phyloP scores from a whole-genome alignment of 2,888 invertebrate species.

The Drosophila robusta region DNA sequence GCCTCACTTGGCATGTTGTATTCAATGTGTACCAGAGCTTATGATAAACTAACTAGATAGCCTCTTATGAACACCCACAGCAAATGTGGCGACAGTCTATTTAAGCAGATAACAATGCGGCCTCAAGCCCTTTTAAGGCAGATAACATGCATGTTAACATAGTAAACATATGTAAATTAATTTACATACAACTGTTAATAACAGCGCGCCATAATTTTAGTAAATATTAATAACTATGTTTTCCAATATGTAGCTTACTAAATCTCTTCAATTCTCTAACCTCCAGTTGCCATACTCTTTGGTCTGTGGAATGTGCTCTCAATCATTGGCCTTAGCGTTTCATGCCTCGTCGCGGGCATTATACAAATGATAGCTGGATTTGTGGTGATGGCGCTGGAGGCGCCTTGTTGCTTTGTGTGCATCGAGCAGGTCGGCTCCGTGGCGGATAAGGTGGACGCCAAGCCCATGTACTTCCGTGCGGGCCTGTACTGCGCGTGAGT shows the following conservation, averaged over 20 bases:
- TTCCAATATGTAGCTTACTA: neutral
- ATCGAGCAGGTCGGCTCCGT: slow-evolving; percentile 96
- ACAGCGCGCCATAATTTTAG: neutral
- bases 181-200: neutral
- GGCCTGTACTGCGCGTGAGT: slow-evolving; percentile 93
- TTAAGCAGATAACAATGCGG: slow-evolving; percentile 3
- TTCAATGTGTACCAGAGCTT: neutral
- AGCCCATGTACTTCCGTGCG: slow-evolving; percentile 96
- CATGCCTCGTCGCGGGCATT: slow-evolving; percentile 91
- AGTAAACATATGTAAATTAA: neutral
- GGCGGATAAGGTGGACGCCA: slow-evolving; percentile 92
- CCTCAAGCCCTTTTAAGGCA: neutral
- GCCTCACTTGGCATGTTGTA: neutral
- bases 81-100: neutral
- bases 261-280: neutral
- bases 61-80: too few species aligned
- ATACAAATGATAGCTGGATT: slow-evolving; percentile 96
- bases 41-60: slow-evolving; percentile 8
- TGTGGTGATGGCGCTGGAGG: slow-evolving; percentile 94
- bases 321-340: slow-evolving; percentile 88
- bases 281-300: slow-evolving; percentile 92
- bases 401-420: slow-evolving; percentile 98
- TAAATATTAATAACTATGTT: neutral
- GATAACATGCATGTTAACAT: slow-evolving; percentile 5
- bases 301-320: slow-evolving; percentile 91